A percentile compares a stretch with the other conserved stretches of the same genome.
Evolutionary conservation across 2,888 invertebrate genomes (phyloP).

Genomic region (Epirrhoe tristata): DNA sequence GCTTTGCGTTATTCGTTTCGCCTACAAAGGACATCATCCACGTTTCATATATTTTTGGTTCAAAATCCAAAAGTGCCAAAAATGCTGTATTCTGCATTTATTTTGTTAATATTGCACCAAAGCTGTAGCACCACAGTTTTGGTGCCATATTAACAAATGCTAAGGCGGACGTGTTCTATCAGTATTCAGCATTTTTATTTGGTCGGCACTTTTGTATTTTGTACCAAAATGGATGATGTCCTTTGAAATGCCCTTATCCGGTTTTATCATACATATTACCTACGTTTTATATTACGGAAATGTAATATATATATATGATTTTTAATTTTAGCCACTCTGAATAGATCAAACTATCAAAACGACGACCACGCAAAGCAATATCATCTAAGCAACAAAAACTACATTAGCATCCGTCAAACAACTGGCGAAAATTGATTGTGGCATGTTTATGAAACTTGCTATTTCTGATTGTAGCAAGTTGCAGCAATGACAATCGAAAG

Average conservation of each 20-base stretch:
- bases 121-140: too few species aligned
- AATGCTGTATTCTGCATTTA: too few species aligned
- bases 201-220: too few species aligned
- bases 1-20: not conserved
- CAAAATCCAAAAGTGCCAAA: too few species aligned
- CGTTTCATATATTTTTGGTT: too few species aligned
- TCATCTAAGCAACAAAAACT: conserved; percentile 36
- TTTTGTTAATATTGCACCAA: too few species aligned
- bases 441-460: conserved; percentile 63
- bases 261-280: not conserved
- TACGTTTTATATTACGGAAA: not conserved
- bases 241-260: not conserved
- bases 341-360: conserved; percentile 1
- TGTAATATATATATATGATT: not conserved
- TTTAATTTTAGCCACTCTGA: not conserved
- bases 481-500: conserved; percentile 36
- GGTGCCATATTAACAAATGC: too few species aligned
- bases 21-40: too few species aligned
- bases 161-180: too few species aligned
- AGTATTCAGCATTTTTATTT: too few species aligned
- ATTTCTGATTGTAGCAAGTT: conserved; percentile 57
- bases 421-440: conserved; percentile 48
- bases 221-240: too few species aligned
- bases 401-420: conserved; percentile 41
- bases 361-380: conserved; percentile 1